Percentiles rank a stretch among this genome's conserved stretches.
Evolutionary conservation across 2,888 invertebrate species (phyloP).

Genomic region (Nymphalis c-album): DNA sequence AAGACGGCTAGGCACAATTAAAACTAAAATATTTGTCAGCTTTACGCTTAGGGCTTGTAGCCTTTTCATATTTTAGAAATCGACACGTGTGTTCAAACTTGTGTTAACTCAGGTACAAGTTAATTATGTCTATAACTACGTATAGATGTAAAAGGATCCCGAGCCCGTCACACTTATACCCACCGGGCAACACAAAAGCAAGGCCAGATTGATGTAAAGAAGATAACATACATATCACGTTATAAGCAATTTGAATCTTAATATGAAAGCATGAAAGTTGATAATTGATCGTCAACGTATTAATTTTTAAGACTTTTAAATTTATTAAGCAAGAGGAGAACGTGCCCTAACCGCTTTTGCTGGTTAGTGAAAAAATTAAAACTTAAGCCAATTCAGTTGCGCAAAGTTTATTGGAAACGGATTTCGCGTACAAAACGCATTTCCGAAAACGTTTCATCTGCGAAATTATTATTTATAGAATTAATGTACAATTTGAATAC

Average conservation of each 20-base stretch:
- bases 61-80: constrained; percentile 7
- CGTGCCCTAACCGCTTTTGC: constrained; percentile 77
- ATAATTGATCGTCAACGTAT: constrained; percentile 47
- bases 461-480: background rate
- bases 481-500: background rate
- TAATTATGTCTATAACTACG: constrained; percentile 69
- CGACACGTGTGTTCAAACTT: constrained; percentile 36
- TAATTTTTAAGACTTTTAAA: constrained; percentile 53
- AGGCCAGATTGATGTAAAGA: constrained; percentile 59
- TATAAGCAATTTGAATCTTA: constrained; percentile 48
- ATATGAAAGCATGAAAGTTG: constrained; percentile 53
- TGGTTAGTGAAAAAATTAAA: constrained; percentile 61
- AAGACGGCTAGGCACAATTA: too few species aligned
- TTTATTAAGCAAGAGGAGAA: constrained; percentile 71
- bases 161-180: constrained; percentile 73
- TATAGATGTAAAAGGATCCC: constrained; percentile 74
- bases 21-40: background rate
- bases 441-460: background rate
- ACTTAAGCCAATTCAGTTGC: constrained; percentile 43
- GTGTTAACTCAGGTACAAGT: constrained; percentile 74
- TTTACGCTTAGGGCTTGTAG: background rate
- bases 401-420: constrained; percentile 24
- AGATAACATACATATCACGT: constrained; percentile 49
- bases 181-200: constrained; percentile 75
- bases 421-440: constrained; percentile 1